Conservation (phyloP, 2,797 vertebrate species). For the Heliangelus exortis region DNA sequence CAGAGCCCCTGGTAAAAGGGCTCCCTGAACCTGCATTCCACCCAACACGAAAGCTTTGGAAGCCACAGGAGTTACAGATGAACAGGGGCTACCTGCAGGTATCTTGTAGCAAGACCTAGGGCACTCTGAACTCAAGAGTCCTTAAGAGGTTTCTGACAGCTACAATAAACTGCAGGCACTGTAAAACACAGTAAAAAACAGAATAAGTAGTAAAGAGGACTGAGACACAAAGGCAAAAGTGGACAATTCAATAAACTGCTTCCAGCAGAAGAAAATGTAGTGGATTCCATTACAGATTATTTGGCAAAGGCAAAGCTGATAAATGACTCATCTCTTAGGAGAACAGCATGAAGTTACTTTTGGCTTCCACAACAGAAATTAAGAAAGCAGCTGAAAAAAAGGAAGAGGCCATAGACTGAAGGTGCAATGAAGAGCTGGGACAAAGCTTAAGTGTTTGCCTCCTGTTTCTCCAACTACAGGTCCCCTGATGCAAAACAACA, state of each 20-base stretch:
- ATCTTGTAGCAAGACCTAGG: not conserved
- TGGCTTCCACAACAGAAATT: slow-evolving; percentile 41
- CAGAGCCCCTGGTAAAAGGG: not conserved
- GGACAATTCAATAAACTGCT: not conserved
- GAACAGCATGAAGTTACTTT: slow-evolving; percentile 21
- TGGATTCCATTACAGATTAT: slow-evolving; percentile 26
- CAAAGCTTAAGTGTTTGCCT: slow-evolving; percentile 3
- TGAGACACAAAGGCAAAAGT: not conserved
- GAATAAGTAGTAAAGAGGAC: not conserved
- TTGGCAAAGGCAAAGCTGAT: slow-evolving; percentile 16
- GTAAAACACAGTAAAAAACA: not conserved
- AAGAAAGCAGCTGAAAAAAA: slow-evolving; percentile 45
- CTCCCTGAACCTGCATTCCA: not conserved
- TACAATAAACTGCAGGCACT: not conserved
- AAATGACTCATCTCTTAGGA: slow-evolving; percentile 33
- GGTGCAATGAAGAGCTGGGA: slow-evolving; percentile 5
- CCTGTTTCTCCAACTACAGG: not conserved
- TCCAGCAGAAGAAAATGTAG: not conserved
- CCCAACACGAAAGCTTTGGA: not conserved
- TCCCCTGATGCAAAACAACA: not conserved
- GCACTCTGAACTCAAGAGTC: not conserved
- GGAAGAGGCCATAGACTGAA: slow-evolving; percentile 20
- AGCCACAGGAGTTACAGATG: not conserved
- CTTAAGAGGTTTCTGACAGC: not conserved
- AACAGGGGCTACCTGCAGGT: not conserved